These are phyloP conservation scores for Gyrodactylus bullatarudis DNA, from an alignment of 1,140 invertebrate species.

Conservation along the genomic window DNA sequence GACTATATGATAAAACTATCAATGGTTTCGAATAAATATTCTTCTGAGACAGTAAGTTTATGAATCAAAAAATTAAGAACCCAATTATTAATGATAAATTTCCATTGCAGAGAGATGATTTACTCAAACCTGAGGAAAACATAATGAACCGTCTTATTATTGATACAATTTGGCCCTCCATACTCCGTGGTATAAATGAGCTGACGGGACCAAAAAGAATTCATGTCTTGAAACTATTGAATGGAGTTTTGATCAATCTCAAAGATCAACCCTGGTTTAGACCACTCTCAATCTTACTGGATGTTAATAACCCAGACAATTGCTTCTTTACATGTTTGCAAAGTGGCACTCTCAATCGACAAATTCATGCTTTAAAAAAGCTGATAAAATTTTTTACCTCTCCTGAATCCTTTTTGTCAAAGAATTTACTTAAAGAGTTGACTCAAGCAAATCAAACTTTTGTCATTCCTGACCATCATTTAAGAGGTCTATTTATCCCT, in stretches of 20 bases:
- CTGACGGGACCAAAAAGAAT: background rate
- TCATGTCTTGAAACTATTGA: background rate
- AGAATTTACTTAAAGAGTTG: background rate
- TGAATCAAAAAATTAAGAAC: too few species aligned
- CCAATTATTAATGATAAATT: too few species aligned
- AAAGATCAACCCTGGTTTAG: background rate
- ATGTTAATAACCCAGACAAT: background rate
- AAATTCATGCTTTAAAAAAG: background rate
- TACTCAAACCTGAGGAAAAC: background rate
- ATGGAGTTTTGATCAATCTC: background rate
- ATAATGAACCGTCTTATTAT: background rate
- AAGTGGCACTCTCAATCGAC: background rate
- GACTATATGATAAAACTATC: background rate
- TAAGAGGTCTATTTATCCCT: background rate
- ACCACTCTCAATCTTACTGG: background rate
- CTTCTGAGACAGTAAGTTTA: too few species aligned
- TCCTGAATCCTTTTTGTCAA: background rate
- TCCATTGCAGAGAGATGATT: too few species aligned
- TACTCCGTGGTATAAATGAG: background rate
- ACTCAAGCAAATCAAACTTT: background rate
- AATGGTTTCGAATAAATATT: too few species aligned
- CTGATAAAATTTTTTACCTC: background rate
- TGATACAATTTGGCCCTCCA: background rate
- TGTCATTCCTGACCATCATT: background rate
- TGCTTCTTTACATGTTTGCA: background rate